These are phyloP conservation scores for Dicycla oo DNA, from an alignment of 2,888 invertebrate species.

Conservation along the genomic window DNA sequence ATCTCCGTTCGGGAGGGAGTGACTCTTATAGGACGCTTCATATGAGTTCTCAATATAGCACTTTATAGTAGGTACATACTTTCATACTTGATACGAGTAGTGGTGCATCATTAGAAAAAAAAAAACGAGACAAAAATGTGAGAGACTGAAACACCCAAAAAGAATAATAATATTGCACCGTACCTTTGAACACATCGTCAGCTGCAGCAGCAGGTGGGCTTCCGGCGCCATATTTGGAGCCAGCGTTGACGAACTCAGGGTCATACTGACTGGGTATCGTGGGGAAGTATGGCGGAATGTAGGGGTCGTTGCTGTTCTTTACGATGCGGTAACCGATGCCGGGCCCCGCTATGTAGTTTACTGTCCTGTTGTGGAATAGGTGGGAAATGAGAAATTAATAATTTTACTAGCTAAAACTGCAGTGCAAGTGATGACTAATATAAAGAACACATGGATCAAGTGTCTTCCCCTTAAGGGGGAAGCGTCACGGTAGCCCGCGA, in stretches of 20 bases:
- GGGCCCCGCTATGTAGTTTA: conserved; percentile 95
- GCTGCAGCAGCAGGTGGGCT: conserved; percentile 58
- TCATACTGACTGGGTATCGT: conserved; percentile 90
- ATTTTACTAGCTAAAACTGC: neutral
- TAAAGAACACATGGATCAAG: no score
- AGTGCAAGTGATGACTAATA: no score
- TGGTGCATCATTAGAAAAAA: neutral
- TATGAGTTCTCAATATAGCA: neutral
- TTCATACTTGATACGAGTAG: no score
- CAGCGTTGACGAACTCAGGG: conserved; percentile 84
- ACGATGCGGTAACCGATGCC: conserved; percentile 94
- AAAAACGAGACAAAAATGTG: neutral
- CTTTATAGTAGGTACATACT: no score
- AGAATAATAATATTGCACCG: no score
- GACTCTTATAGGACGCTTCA: neutral
- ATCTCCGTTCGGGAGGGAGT: no score
- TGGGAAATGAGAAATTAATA: neutral
- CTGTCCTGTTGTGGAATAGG: conserved; percentile 87
- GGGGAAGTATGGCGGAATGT: conserved; percentile 91
- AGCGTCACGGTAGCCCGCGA: no score
- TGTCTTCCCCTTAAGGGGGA: no score
- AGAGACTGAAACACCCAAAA: neutral
- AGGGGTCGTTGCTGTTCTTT: conserved; percentile 93
- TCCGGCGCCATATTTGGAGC: conserved; percentile 69
- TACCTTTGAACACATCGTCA: conserved; percentile 88